phyloP scores from a whole-genome alignment of 2,888 invertebrate genomes.

The Furcula furcula region DNA sequence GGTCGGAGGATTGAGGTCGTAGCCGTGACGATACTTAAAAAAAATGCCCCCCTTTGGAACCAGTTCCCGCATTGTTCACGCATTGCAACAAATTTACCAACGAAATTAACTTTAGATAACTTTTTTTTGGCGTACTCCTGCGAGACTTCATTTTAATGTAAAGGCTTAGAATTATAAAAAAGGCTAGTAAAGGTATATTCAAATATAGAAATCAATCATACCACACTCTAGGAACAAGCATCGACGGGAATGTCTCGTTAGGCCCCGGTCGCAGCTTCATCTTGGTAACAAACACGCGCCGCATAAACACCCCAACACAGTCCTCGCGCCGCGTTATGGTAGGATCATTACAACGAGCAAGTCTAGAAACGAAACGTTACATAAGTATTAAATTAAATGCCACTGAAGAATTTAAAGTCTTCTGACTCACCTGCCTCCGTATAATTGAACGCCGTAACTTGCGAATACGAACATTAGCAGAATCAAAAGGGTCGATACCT shows the following conservation, averaged over 20 bases:
- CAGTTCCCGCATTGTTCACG: no score
- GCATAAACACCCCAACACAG: conserved; percentile 97
- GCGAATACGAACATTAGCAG: conserved; percentile 99
- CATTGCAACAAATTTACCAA: no score
- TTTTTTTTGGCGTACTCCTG: no score
- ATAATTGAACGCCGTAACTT: conserved; percentile 98
- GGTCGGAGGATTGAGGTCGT: no score
- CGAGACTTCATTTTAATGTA: no score
- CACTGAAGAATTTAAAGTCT: not conserved
- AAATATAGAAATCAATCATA: no score
- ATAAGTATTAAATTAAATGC: not conserved
- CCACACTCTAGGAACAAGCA: conserved; percentile 98
- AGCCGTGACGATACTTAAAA: no score
- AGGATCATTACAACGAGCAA: conserved; percentile 98
- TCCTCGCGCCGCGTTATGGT: conserved; percentile 90
- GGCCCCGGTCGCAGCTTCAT: conserved; percentile 94
- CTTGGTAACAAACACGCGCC: conserved; percentile 98
- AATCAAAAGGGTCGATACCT: conserved; percentile 97
- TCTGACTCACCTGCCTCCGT: conserved; percentile 87
- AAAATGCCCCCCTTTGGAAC: no score
- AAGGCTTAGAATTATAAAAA: no score
- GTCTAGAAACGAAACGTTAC: conserved; percentile 55
- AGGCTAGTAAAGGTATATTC: no score
- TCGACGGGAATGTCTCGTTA: conserved; percentile 95
- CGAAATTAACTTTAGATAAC: no score